Evolutionary conservation across 2,113 vertebrate species (phyloP), one percentile per base, ranked within the genome.

Genomic region (Nyctereutes procyonoides): DNA sequence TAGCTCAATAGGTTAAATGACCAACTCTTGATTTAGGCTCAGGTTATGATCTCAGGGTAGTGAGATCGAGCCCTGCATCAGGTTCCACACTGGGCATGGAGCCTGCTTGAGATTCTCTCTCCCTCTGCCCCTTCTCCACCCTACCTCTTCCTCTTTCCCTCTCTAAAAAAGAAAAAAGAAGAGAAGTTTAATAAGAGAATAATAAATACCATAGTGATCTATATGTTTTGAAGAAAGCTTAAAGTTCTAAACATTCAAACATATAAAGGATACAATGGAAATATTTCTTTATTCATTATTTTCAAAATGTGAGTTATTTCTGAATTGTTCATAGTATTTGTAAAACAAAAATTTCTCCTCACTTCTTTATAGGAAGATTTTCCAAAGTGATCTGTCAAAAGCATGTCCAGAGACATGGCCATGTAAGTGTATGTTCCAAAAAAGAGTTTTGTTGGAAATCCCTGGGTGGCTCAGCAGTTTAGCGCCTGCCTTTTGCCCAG

Each of bases 281-380:
- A 92, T 19, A 30, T 60, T 58, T 87, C n/a, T 73, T 73, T 90
- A n/a, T 63, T 84, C 48, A 53, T 90, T 93, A 65, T 84, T 94
- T 95, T 96, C 55, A 95, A 93, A 97, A 92, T 85, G 74, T 58
- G 19, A 92, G 62, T 81, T 73, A 43, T 43, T 88, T 94, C 48
- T 96, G 20, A 88, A 62, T 67, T 62, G 10, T 88, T 69, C 48
- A 3, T 77, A 82, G 88, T 28, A 90, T 90, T 35, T 95, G 51
- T 85, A 91, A 94, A 90, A 82, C 48, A 88, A 93, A 97, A 88
- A n/a, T n/a, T 30, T 91, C 77, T 89, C 17, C 71, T 35, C 10
- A 12, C 13, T 82, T 93, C 65, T 89, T 88, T 65, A 85, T 38
- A 48, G n/a, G 16, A 89, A 69, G 69, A 16, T 86, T 94, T 95